Evolutionary conservation across 1,140 invertebrate species (phyloP).

Genomic region (Apis cerana): DNA sequence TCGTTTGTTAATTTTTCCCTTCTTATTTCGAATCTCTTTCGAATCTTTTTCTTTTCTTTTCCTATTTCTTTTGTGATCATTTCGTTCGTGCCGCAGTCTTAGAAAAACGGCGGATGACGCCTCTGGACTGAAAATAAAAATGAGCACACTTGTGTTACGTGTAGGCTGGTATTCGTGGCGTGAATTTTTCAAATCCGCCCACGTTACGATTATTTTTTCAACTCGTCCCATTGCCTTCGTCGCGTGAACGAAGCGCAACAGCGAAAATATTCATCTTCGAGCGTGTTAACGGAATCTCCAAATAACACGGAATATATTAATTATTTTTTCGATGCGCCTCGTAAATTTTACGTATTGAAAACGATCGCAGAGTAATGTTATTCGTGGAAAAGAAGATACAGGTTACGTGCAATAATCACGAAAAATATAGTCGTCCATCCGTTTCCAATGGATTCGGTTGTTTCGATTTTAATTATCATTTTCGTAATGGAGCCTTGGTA

Average conservation of each 20-base stretch:
- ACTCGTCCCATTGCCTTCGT: not conserved
- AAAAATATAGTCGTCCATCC: not conserved
- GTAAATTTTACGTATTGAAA: too few relatives aligned
- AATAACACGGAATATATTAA: too few relatives aligned
- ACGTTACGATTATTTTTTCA: not conserved
- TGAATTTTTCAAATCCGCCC: slow-evolving; percentile 8
- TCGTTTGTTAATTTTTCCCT: not conserved
- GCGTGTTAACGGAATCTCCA: not conserved
- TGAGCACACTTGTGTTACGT: not conserved
- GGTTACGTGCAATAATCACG: too few relatives aligned
- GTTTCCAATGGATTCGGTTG: not conserved
- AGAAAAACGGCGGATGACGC: not conserved
- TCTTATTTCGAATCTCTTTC: not conserved
- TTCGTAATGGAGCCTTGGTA: not conserved
- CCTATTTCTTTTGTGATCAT: not conserved
- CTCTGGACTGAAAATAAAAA: slow-evolving; percentile 13
- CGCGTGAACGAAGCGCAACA: not conserved
- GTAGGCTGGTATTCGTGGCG: not conserved
- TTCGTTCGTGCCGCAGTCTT: not conserved
- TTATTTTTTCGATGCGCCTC: too few relatives aligned
- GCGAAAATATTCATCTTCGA: not conserved
- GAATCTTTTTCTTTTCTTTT: not conserved
- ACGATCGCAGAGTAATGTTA: too few relatives aligned
- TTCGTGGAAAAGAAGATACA: too few relatives aligned
- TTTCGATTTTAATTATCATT: not conserved